Evolutionary conservation across 1,140 invertebrate genomes (phyloP).

Genomic region (Brachionus koreanus): DNA sequence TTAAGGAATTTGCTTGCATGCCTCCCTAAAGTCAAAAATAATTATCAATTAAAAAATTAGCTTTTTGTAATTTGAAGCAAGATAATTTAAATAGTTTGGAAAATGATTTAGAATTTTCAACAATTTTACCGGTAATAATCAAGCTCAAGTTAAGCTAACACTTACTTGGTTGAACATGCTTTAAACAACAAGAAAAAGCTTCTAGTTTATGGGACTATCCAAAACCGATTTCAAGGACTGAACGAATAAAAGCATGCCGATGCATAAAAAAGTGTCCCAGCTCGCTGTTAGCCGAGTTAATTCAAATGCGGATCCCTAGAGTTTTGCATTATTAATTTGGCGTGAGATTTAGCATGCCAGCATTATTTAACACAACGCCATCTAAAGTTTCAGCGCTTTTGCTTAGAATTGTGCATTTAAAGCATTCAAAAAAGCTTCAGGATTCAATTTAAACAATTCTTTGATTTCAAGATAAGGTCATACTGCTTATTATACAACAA

Average conservation of each 20-base stretch:
- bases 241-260: not conserved
- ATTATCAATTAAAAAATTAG: not conserved
- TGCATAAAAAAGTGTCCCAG: not conserved
- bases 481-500: not conserved
- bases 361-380: not conserved
- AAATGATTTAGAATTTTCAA: not conserved
- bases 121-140: not conserved
- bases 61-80: not conserved
- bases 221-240: not conserved
- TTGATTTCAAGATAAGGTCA: not conserved
- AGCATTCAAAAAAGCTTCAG: not conserved
- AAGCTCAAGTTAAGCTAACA: not conserved
- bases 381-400: not conserved
- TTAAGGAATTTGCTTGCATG: not conserved
- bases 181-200: not conserved
- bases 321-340: conserved; percentile 2
- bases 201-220: not conserved
- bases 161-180: not conserved
- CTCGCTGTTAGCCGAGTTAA: not conserved
- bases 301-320: not conserved
- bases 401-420: not conserved
- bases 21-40: not conserved
- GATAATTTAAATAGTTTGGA: not conserved
- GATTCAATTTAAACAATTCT: conserved; percentile 9
- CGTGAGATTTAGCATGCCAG: not conserved